phyloP scores from a whole-genome alignment of 1,140 invertebrate genomes.

The Sipha flava region DNA sequence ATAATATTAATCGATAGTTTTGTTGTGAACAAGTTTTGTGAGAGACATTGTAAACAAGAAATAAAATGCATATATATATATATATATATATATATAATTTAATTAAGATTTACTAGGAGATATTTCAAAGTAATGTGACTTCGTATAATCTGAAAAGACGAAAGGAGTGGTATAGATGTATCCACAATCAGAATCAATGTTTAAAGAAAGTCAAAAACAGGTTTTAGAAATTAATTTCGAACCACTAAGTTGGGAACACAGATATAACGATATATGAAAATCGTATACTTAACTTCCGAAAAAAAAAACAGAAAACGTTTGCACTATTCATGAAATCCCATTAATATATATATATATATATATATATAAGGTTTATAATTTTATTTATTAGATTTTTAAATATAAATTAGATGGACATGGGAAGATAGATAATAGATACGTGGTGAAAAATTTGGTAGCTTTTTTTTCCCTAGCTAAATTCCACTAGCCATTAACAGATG shows the following conservation, averaged over 20 bases:
- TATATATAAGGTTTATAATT: too few species aligned
- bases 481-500: too few species aligned
- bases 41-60: not conserved
- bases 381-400: too few species aligned
- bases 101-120: not conserved
- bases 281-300: not conserved
- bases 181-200: not conserved
- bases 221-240: not conserved
- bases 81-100: too few species aligned
- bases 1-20: not conserved
- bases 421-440: too few species aligned
- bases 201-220: not conserved
- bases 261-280: not conserved
- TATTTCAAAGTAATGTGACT: not conserved
- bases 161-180: not conserved
- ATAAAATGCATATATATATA: too few species aligned
- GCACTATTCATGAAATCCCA: too few species aligned
- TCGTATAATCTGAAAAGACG: not conserved
- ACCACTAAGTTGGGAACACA: not conserved
- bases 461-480: too few species aligned
- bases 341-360: too few species aligned
- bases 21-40: not conserved
- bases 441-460: too few species aligned
- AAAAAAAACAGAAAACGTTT: too few species aligned
- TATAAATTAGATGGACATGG: too few species aligned